Base-by-base conservation (phyloP, 2,888 invertebrate species). In the Lymantria monacha region DNA sequence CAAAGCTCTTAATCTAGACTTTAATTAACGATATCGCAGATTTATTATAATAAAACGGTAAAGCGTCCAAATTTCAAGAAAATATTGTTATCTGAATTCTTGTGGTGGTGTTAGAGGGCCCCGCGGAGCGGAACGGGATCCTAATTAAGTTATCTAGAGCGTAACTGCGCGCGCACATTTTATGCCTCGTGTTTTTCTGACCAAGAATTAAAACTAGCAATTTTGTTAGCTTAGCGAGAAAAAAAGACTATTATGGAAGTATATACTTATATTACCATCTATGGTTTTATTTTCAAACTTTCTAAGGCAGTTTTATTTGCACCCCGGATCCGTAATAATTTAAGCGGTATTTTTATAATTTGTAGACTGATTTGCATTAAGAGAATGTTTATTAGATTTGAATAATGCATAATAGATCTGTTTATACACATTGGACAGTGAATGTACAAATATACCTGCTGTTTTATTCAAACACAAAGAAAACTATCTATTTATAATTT, bases 81-180 rank as follows among this genome's bases (percentile, higher is more conserved):
- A 59, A 58, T 63, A 45, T 46, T 43, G 44, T 50, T 60, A 44
- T 60, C 61, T 76, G 74, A 82, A 83, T 72, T 81, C 76, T 77
- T 58, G 71, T 77, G 81, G 87, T 83, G 83, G 85, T 79, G 80
- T 76, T 81, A 82, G 85, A 81, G 78, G 83, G 71, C 63, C 69
- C 69, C 73, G 54, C 76, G 12, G 67, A 79, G 80, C 83, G 83
- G 85, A 88, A 89, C 90, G 85, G 69, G 83, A 76, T 88, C 90
- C 89, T 88, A 91, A 91, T 90, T 89, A 88, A 86, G 83, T 76
- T 83, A 85, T 85, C 63, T 84, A 79, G 90, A 89, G 85, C 90
- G 85, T 83, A 72, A 83, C 75, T 72, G 73, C 70, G 80, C 73
- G 72, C 77, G 74, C 76, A 75, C 78, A 74, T 78, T 77, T 65